Evolutionary conservation across 1,140 invertebrate genomes (phyloP), one percentile per base, ranked within the genome.

Genomic region (Mercenaria mercenaria): DNA sequence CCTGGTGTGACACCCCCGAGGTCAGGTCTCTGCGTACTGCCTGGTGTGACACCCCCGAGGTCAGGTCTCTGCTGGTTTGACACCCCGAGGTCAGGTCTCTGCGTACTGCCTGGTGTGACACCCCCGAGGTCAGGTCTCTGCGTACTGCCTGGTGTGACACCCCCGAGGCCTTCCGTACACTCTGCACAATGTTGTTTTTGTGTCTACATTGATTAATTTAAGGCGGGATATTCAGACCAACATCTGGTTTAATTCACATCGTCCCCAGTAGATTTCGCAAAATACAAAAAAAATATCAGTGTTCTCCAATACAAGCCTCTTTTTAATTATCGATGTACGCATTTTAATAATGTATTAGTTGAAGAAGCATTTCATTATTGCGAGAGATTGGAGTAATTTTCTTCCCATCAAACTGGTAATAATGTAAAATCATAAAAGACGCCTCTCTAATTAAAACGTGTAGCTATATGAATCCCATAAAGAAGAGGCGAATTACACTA

Each of bases 391-490:
- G 67, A 23, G 67, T 72, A 72, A 72, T 72, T 72, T 72, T 72
- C 67, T 72, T 39, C 67, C 67, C 67, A 72, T 72, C 34, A 72
- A 72, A 72, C 34, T 8, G 43, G 76, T 37, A 79, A 56, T 79
- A 79, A 79, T 39, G 47, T 56, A 52, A 29, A 52, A 50, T 50
- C 43, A 79, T 79, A 79, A 79, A 79, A 79, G 47, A 20, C 47
- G 43, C 47, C 76, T 79, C 26, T 52, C 76, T 79, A 79, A 79
- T 79, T 79, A 79, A 79, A 79, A 50, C 43, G 6, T 79, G 76
- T 79, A 79, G 76, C 50, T 37, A 56, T 52, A 50, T 52, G 47
- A 79, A 79, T 56, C 76, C 76, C 47, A 56, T 52, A 34, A 79
- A 56, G 47, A 32, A 37, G 18, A 23, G 32, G 23, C 34, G 50